Evolutionary conservation across 1,140 invertebrate species (phyloP).

Genomic region (Drosophila arawakana): DNA sequence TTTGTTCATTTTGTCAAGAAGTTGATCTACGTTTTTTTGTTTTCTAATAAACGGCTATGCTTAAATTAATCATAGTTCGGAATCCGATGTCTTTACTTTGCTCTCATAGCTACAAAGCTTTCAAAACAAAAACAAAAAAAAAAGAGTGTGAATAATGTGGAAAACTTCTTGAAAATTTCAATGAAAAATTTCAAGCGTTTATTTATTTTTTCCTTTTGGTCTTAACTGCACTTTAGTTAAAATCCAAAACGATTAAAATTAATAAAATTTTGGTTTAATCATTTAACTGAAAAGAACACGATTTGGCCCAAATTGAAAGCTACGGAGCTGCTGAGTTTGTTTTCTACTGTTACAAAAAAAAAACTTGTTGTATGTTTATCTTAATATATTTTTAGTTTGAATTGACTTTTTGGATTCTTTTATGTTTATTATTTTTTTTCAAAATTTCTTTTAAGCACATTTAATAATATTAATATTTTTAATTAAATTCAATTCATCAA

Average conservation of each 20-base stretch:
- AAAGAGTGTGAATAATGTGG: constrained; percentile 35
- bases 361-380: constrained; percentile 62
- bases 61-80: constrained; percentile 52
- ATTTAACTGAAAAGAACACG: constrained; percentile 61
- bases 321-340: constrained; percentile 61
- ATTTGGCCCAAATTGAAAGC: constrained; percentile 60
- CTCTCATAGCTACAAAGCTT: not conserved
- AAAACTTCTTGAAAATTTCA: constrained; percentile 83
- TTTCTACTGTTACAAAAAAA: constrained; percentile 56
- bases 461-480: constrained; percentile 25
- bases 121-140: constrained; percentile 33
- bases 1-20: constrained; percentile 90
- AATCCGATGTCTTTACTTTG: not conserved
- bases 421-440: constrained; percentile 60
- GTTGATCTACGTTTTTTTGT: constrained; percentile 96
- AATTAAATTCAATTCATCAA: constrained; percentile 28
- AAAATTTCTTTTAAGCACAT: constrained; percentile 68
- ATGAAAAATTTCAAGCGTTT: constrained; percentile 21
- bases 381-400: constrained; percentile 46
- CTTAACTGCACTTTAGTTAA: no score
- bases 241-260: not conserved
- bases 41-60: constrained; percentile 87
- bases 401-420: constrained; percentile 39
- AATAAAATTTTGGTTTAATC: constrained; percentile 18
- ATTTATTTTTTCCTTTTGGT: constrained; percentile 29